phyloP scores from a whole-genome alignment of 92 coral and sea anemone genomes.

The Phenganax stokvisi region DNA sequence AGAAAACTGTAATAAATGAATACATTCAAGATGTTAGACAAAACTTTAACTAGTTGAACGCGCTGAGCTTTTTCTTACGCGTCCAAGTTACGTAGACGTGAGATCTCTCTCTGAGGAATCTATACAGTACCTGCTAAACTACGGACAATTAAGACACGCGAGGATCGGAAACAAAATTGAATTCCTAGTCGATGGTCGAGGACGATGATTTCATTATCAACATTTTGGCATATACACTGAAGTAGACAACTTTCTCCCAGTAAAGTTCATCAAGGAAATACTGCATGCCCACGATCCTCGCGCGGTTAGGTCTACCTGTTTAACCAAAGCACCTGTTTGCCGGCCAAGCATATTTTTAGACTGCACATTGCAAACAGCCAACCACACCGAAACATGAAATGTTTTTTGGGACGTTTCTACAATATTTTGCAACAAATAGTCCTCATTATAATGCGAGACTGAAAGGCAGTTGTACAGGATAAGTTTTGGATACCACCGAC shows the following conservation, averaged over 20 bases:
- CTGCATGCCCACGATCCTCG: not conserved
- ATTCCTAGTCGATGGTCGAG: too few relatives aligned
- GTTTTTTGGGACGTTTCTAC: too few relatives aligned
- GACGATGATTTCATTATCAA: too few relatives aligned
- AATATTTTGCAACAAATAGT: too few relatives aligned
- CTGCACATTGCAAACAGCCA: not conserved
- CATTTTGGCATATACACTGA: not conserved
- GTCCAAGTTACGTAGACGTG: not conserved
- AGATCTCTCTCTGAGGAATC: not conserved
- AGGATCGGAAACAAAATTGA: too few relatives aligned
- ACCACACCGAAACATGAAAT: not conserved
- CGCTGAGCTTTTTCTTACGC: not conserved
- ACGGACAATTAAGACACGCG: not conserved
- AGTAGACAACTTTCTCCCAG: not conserved
- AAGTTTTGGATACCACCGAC: not conserved
- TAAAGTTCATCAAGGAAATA: not conserved
- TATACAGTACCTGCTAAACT: constrained; percentile 4
- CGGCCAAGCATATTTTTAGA: not conserved
- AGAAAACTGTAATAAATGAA: not conserved
- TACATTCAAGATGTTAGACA: not conserved
- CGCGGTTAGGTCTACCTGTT: not conserved
- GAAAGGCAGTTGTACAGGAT: too few relatives aligned
- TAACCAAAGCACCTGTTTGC: not conserved
- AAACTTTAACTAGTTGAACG: not conserved
- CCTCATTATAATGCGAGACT: too few relatives aligned